A percentile compares a stretch with the other conserved stretches of the same genome.
phyloP scores from a whole-genome alignment of 1,140 invertebrate genomes.

The Dysdera silvatica region DNA sequence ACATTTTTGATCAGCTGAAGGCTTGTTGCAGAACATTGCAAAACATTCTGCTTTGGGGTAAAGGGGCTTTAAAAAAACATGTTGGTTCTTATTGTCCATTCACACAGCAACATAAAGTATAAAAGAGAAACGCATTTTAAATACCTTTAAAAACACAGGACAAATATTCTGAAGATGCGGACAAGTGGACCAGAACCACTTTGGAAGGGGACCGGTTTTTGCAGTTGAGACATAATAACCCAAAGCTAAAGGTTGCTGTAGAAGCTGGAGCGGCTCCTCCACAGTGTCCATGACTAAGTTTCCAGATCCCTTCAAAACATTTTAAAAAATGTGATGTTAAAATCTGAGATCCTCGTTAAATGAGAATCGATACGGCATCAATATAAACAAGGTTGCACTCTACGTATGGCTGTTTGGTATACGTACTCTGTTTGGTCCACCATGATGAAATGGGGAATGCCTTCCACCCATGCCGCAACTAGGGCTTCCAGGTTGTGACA shows the following conservation, averaged over 20 bases:
- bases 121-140: neutral
- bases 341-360: neutral
- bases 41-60: too few relatives aligned
- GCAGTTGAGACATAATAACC: conserved; percentile 97
- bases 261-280: conserved; percentile 74
- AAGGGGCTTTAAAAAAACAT: neutral
- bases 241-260: conserved; percentile 95
- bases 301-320: conserved; percentile 37
- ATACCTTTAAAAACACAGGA: conserved; percentile 78
- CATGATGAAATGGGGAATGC: conserved; percentile 55
- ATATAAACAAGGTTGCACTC: too few relatives aligned
- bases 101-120: neutral
- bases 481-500: conserved; percentile 54
- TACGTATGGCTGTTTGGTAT: neutral
- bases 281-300: conserved; percentile 38
- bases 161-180: conserved; percentile 80
- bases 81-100: neutral
- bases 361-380: too few relatives aligned
- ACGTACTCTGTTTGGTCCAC: conserved; percentile 44
- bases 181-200: conserved; percentile 95
- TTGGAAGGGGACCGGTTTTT: conserved; percentile 82
- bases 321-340: neutral
- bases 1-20: too few relatives aligned
- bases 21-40: too few relatives aligned
- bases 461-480: conserved; percentile 45